phyloP scores from a whole-genome alignment of 2,888 invertebrate species.

The Dinocampus coccinellae region DNA sequence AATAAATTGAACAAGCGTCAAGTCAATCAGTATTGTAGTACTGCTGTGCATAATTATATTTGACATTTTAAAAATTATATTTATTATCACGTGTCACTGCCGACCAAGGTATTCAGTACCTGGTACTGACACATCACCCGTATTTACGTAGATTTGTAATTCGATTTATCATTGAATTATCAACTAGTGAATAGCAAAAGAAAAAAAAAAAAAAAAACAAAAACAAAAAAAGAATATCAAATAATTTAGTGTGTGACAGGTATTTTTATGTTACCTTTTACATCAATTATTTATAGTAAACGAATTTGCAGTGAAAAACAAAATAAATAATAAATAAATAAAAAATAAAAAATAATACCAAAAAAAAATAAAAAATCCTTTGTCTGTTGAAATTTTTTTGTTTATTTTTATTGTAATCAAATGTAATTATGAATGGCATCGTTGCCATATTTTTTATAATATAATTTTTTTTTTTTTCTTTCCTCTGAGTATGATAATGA shows the following conservation, averaged over 20 bases:
- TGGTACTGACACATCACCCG: constrained; percentile 17
- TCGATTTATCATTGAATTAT: neutral
- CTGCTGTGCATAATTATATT: constrained; percentile 3
- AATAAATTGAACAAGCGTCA: neutral
- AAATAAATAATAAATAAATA: neutral
- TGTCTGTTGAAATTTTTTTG: neutral
- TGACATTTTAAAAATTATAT: constrained; percentile 23
- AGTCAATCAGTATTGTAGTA: constrained; percentile 9
- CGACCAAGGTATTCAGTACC: too few species aligned
- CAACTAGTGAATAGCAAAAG: neutral
- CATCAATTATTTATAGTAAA: neutral
- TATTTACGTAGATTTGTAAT: neutral
- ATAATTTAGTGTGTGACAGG: neutral
- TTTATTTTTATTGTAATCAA: neutral
- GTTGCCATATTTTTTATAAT: neutral
- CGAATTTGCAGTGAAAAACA: neutral
- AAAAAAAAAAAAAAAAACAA: too few species aligned
- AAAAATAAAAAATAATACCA: too few species aligned
- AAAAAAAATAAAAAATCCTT: neutral
- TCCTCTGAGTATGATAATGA: neutral
- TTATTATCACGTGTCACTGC: neutral
- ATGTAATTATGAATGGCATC: neutral
- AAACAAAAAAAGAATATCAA: too few species aligned
- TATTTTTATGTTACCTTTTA: neutral
- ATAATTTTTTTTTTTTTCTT: neutral